Evolutionary conservation across 92 coral and sea anemone genomes (phyloP), one percentile per base, ranked within the genome.

Genomic region (Phenganax stokvisi): DNA sequence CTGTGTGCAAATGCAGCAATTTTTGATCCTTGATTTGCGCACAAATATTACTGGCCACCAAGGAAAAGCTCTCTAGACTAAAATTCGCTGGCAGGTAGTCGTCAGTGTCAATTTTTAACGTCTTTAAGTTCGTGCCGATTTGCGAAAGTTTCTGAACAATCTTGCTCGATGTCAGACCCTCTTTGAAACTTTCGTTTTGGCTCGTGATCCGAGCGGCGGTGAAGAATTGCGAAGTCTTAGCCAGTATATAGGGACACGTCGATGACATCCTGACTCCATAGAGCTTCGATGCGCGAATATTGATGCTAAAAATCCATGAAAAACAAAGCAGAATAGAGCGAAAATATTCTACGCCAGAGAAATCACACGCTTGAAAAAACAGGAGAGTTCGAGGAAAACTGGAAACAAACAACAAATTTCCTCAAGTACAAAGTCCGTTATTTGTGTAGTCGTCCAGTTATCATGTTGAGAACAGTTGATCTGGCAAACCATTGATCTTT

Each of bases 181-280:
- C 88, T 63, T 85, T 83, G 27, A 85, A 67, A 84, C 87, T 87
- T 37, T 91, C 91, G 79, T 90, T 91, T 56, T 93, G 90, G 56
- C 81, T 76, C 15, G 81, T 29, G 10, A 59, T 76, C 17, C 98
- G 98, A 12, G 92, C 98, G 6, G 92, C 98, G 28, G 96, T 84
- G 86, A 93, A 91, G 65, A 93, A 86, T 78, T 91, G 98, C 44
- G 92, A 86, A 12, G 98, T 91, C 81, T 93, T 93, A n/a, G 86
- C 90, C 17, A 93, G 90, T 11, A 93, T 93, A 72, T 93, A 93
- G 12, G 91, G 91, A 74, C 98, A 96, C 74, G 98, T 93, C 28
- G 97, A 84, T 63, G 98, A 93, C 97, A 93, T 92, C 56, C 68
- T 88, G 31, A n/a, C 51, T 27, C 61, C 57, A 16, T 54, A 29